Evolutionary conservation across 2,888 invertebrate species (phyloP).

Genomic region (Barypeithes pellucidus): DNA sequence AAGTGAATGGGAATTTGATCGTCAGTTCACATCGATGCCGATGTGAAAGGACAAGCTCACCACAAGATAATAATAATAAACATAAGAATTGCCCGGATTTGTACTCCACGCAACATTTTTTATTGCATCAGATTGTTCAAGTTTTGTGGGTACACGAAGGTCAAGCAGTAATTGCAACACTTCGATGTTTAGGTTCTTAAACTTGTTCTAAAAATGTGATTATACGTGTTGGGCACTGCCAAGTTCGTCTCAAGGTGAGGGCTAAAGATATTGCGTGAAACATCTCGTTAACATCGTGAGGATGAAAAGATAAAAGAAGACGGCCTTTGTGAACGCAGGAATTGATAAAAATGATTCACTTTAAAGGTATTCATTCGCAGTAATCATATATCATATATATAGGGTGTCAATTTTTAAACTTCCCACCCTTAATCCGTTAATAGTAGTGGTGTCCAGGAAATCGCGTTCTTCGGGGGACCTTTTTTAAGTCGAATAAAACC

Average conservation of each 20-base stretch:
- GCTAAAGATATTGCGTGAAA: slow-evolving; percentile 23
- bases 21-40: neutral
- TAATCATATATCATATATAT: no score
- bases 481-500: no score
- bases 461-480: no score
- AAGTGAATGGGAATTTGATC: no score
- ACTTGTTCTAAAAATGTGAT: slow-evolving; percentile 26
- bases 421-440: no score
- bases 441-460: no score
- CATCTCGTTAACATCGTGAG: slow-evolving; percentile 9
- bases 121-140: slow-evolving; percentile 22
- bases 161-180: slow-evolving; percentile 25
- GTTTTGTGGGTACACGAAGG: slow-evolving; percentile 35
- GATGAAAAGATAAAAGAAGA: neutral
- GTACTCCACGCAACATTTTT: neutral
- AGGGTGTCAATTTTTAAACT: no score
- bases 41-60: neutral
- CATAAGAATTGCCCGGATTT: neutral
- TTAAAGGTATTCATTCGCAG: no score
- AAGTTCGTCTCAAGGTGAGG: slow-evolving; percentile 32
- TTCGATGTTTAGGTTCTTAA: slow-evolving; percentile 25
- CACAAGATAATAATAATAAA: slow-evolving; percentile 6
- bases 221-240: slow-evolving; percentile 26
- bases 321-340: neutral
- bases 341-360: no score